Conservation (phyloP, 1,140 invertebrate genomes). For the Nebria ingens region DNA sequence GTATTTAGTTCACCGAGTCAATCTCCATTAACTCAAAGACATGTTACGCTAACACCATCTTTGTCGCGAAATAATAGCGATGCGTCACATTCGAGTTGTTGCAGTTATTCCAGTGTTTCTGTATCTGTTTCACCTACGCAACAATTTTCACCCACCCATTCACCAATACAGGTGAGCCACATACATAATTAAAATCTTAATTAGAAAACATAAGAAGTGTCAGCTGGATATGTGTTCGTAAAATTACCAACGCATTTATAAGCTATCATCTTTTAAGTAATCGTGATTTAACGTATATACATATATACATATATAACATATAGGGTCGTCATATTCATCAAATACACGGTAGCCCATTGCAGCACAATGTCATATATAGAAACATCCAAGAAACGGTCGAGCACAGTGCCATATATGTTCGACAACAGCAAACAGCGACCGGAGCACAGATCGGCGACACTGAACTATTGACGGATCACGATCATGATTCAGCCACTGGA, state of each 20-base stretch:
- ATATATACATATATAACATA: too few relatives aligned
- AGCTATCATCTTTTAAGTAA: slow-evolving; percentile 20
- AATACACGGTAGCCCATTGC: slow-evolving; percentile 40
- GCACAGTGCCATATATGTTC: slow-evolving; percentile 14
- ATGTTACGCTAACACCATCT: slow-evolving; percentile 64
- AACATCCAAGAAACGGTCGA: slow-evolving; percentile 25
- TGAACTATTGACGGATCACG: slow-evolving; percentile 20
- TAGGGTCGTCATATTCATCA: slow-evolving; percentile 32
- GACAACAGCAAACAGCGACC: slow-evolving; percentile 17
- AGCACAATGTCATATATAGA: slow-evolving; percentile 39
- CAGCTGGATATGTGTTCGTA: too few relatives aligned
- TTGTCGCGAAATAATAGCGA: slow-evolving; percentile 84
- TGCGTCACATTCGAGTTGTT: slow-evolving; percentile 68
- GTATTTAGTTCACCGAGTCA: slow-evolving; percentile 73
- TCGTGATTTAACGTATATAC: slow-evolving; percentile 14
- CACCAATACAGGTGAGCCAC: slow-evolving; percentile 59
- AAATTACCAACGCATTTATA: too few relatives aligned
- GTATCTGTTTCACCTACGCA: slow-evolving; percentile 44
- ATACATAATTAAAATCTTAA: neutral
- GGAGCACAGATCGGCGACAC: slow-evolving; percentile 20
- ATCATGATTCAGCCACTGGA: slow-evolving; percentile 21
- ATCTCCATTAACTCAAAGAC: slow-evolving; percentile 72
- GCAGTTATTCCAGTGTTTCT: slow-evolving; percentile 61
- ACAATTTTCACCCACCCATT: slow-evolving; percentile 65
- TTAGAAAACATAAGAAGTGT: too few relatives aligned